Evolutionary conservation across 2,113 vertebrate genomes (phyloP), one percentile per base, ranked within the genome.

Genomic region (Lagopus leucura): DNA sequence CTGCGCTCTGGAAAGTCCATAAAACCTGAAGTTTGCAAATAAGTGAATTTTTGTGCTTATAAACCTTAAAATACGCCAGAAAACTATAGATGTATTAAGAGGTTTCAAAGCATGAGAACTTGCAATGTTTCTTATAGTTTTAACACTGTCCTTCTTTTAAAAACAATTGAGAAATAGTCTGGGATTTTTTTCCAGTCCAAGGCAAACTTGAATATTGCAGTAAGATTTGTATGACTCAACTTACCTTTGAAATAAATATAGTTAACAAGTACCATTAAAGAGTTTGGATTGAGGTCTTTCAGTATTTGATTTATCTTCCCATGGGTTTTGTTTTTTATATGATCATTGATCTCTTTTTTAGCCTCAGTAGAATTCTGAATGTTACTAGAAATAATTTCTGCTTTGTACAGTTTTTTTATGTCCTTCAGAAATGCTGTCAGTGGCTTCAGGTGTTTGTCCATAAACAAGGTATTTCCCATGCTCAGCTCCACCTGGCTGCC

Each of bases 221-320:
- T 42, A 66, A 12, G 38, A 75, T 18, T 4, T 14, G 2, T 36
- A 25, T 47, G 58, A 50, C 48, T 11, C 8, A 20, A 8, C 95
- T 94, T 97, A 98, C 98, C 98, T 98, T 97, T 98, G 95, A 98
- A 98, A 94, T 97, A 98, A 88, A 99, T 95, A 11, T 98, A 98
- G 92, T 98, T 99, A 69, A 98, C 72, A 16, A 98, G 97, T 60
- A 98, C 94, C 97, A 98, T 96, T 45, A 97, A 60, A 3, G 92
- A 97, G 18, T 85, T 84, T 18, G 83, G 30, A 47, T 96, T 61
- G 54, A 99, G 65, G 5, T 97, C 96, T 32, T 96, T 95, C 69
- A 99, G 92, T 86, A 98, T 83, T 47, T 97, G 93, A 1, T 75
- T 92, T 45, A 98, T 98, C 78, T 95, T 98, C 84, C 98, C 97